Base-by-base conservation (phyloP, 2,113 vertebrate genomes). In the Phalacrocorax carbo region DNA sequence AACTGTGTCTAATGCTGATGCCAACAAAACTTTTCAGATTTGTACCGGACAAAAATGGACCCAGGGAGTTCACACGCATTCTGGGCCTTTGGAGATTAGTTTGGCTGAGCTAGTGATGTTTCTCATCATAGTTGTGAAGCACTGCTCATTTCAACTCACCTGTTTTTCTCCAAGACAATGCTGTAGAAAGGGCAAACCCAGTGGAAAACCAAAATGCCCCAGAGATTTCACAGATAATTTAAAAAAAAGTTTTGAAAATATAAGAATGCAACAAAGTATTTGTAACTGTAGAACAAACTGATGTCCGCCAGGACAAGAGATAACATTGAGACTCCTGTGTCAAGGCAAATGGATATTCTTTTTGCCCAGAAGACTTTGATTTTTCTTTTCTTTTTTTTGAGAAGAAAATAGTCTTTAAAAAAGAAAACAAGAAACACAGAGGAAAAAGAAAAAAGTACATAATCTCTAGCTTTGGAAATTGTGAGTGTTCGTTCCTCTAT, bases 401-500 rank as follows among this genome's bases (percentile, higher is more conserved):
- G 75, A 88, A 91, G 68, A 44, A 86, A 93, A 65, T 38, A 91
- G 70, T 55, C 71, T 95, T 94, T 82, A 69, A 90, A 73, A 95
- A 78, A 89, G 61, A 88, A 52, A 87, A 72, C 21, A 86, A 90
- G 79, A 92, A 62, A 36, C 11, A 40, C 51, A 42, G 7, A 46
- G 44, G 16, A 46, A 46, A 55, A 78, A 84, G 18, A 44, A 69
- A 90, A 75, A 78, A 96, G 86, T 94, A 54, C 60, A 92, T 83
- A 20, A 88, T 82, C 65, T 86, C 79, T 93, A 86, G 75, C 89
- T 70, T 46, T 94, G 98, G 97, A 98, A 98, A 97, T 83, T 73
- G 81, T 97, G 97, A 96, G 89, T 97, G 93, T 93, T 97, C 27
- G 2, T 97, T 97, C 94, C 84, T 38, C 76, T 94, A 91, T 94